Evolutionary conservation across 1,140 invertebrate genomes (phyloP).

Genomic region (Drosophila nannoptera): DNA sequence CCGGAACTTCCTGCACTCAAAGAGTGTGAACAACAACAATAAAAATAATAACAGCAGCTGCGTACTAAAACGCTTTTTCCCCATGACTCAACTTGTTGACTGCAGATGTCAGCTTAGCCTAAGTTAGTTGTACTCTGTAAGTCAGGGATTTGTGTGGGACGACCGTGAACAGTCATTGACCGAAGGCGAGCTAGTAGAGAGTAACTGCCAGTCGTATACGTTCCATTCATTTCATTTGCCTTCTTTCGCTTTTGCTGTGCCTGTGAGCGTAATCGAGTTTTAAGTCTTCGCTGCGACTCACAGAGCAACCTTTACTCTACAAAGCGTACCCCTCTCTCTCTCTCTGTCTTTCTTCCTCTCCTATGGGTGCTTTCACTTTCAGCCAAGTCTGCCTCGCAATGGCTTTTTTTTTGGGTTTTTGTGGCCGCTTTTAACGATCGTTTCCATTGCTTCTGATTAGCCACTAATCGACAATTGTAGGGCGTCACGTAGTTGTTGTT

Average conservation of each 20-base stretch:
- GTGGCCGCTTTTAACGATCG: slow-evolving; percentile 31
- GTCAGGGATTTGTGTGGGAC: background rate
- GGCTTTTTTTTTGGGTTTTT: slow-evolving; percentile 48
- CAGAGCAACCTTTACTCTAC: slow-evolving; percentile 58
- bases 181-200: background rate
- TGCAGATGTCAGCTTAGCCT: slow-evolving; percentile 17
- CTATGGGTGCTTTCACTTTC: slow-evolving; percentile 65
- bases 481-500: slow-evolving; percentile 21
- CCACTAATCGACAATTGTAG: slow-evolving; percentile 42
- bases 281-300: slow-evolving; percentile 34
- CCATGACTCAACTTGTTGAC: slow-evolving; percentile 33
- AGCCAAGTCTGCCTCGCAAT: slow-evolving; percentile 57
- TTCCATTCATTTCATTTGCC: slow-evolving; percentile 24
- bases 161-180: too few relatives aligned
- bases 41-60: slow-evolving; percentile 17
- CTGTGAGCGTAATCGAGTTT: slow-evolving; percentile 44
- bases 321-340: slow-evolving; percentile 22
- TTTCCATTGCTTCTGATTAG: slow-evolving; percentile 61
- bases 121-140: background rate
- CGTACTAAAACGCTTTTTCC: slow-evolving; percentile 1
- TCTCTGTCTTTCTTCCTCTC: background rate
- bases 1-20: slow-evolving; percentile 35
- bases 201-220: background rate
- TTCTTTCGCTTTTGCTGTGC: slow-evolving; percentile 29
- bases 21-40: slow-evolving; percentile 31